A percentile compares a stretch with the other conserved stretches of the same genome.
These are phyloP conservation scores for Boulengeromyrus knoepffleri DNA, from an alignment of 2,113 vertebrate species.

Conservation along the genomic window DNA sequence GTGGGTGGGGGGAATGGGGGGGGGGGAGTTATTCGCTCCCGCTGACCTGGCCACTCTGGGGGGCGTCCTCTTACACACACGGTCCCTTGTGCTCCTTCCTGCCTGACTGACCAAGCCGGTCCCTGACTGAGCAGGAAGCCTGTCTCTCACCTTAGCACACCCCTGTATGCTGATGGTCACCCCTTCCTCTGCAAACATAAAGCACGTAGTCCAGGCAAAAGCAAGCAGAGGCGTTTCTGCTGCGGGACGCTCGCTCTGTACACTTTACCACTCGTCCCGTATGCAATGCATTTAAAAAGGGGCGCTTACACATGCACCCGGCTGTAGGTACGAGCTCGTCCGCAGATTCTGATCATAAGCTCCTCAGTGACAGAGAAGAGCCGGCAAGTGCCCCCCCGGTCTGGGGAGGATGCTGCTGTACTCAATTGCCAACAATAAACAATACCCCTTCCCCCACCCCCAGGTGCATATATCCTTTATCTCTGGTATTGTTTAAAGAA, in stretches of 20 bases:
- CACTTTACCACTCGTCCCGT: background rate
- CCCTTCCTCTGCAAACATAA: slow-evolving; percentile 23
- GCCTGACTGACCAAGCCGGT: background rate
- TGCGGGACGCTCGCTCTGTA: background rate
- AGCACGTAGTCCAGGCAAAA: slow-evolving; percentile 34
- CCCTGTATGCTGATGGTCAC: slow-evolving; percentile 35
- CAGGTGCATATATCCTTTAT: background rate
- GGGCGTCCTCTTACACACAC: background rate
- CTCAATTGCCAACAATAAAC: background rate
- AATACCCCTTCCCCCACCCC: background rate
- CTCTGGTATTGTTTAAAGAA: background rate
- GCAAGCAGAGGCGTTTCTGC: slow-evolving; percentile 50
- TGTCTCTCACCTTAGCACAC: slow-evolving; percentile 19
- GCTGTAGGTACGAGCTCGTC: background rate
- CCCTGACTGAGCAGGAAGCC: background rate
- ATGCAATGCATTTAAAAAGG: background rate
- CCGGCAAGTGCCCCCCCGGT: background rate
- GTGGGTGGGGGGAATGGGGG: background rate
- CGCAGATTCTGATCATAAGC: background rate
- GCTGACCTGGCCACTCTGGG: background rate
- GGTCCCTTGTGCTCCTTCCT: background rate
- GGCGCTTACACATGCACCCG: too few species aligned
- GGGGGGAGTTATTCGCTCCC: background rate
- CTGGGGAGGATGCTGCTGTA: too few species aligned
- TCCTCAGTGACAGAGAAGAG: background rate